phyloP scores from a whole-genome alignment of 1,140 invertebrate genomes.

The Caligus rogercresseyi region DNA sequence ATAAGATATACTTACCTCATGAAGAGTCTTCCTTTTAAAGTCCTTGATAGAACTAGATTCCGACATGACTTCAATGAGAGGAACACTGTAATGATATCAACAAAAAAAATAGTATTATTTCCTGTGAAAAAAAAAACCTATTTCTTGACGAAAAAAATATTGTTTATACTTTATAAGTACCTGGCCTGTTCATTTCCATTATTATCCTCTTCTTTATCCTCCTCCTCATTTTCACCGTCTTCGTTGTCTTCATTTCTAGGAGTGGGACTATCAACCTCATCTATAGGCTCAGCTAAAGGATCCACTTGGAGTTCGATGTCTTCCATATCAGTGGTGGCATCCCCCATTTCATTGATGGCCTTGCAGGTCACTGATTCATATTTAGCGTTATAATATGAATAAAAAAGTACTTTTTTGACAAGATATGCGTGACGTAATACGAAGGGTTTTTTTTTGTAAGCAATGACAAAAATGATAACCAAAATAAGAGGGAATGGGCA shows the following conservation, averaged over 20 bases:
- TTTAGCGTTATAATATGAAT: too few relatives aligned
- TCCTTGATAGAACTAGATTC: neutral
- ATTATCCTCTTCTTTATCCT: neutral
- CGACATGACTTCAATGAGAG: neutral
- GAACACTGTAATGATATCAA: neutral
- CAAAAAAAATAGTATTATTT: too few relatives aligned
- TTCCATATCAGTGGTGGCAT: neutral
- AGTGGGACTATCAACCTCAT: neutral
- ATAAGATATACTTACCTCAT: neutral
- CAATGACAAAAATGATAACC: too few relatives aligned
- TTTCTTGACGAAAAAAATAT: neutral
- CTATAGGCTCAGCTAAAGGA: neutral
- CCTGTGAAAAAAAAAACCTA: neutral
- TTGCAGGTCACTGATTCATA: too few relatives aligned
- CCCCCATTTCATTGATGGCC: neutral
- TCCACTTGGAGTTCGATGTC: neutral
- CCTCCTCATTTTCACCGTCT: neutral
- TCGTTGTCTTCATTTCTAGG: neutral
- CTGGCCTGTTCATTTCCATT: too few relatives aligned
- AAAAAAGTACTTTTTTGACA: too few relatives aligned
- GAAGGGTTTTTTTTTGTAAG: too few relatives aligned
- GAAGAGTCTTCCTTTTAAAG: neutral
- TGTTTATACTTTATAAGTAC: neutral
- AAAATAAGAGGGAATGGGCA: too few relatives aligned
- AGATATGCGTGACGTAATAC: too few relatives aligned